Percentiles rank a stretch among this genome's conserved stretches.
phyloP scores from a whole-genome alignment of 2,888 invertebrate species.

The Cataglyphis altisquamis region DNA sequence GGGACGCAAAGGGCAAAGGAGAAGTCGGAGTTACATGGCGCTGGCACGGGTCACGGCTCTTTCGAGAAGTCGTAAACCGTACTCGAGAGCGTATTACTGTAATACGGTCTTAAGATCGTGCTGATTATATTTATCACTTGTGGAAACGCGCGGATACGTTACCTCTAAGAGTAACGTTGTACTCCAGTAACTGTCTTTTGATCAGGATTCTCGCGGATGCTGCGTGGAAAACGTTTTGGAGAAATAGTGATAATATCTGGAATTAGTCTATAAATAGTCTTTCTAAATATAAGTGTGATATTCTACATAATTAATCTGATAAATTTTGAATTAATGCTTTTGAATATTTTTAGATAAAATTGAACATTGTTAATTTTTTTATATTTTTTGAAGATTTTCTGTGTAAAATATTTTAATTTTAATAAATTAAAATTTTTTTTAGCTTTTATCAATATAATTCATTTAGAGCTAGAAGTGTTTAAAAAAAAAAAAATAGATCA shows the following conservation, averaged over 20 bases:
- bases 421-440: not conserved
- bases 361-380: not conserved
- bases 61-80: conserved; percentile 60
- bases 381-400: not conserved
- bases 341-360: not conserved
- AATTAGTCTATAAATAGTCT: not conserved
- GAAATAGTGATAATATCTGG: not conserved
- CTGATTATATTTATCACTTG: conserved; percentile 60
- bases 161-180: conserved; percentile 11
- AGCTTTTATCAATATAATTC: not conserved
- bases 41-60: conserved; percentile 51
- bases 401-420: conserved; percentile 1
- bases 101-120: conserved; percentile 55
- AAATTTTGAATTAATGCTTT: not conserved
- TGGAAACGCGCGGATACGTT: conserved; percentile 49
- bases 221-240: conserved; percentile 1
- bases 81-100: conserved; percentile 53
- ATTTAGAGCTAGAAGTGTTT: not conserved
- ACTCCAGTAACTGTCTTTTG: conserved; percentile 25
- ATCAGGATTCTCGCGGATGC: conserved; percentile 13
- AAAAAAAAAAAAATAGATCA: not conserved
- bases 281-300: not conserved
- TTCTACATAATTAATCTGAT: not conserved
- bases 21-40: conserved; percentile 56
- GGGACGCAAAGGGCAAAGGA: conserved; percentile 47